Evolutionary conservation across 1,140 invertebrate species (phyloP), one percentile per base, ranked within the genome.

Genomic region (Tetramorium alpestre): DNA sequence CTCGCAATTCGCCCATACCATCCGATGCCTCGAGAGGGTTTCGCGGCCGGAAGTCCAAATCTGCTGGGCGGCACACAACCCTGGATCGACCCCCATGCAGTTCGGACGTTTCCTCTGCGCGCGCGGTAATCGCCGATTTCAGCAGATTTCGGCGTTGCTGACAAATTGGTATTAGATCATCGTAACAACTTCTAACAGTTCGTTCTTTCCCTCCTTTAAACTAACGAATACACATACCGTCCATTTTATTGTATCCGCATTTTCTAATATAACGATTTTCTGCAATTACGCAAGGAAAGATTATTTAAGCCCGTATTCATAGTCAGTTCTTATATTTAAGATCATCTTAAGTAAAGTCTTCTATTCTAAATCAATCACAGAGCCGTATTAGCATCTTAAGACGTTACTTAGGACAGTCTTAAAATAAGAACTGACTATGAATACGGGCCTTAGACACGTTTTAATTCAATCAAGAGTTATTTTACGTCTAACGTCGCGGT

Each of bases 121-220:
- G 62, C 73, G 60, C 33, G 77, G 75, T 90, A 91, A 91, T 91
- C 89, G 89, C 22, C 87, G 90, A 90, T 90, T 91, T 90, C 78
- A 88, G 84, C 87, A 87, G 89, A 90, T 91, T 88, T 91, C 85
- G 44, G 54, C 47, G 73, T 78, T 90, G 87, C 90, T 87, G 90
- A 90, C 89, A 90, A 88, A 91, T 90, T 87, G 87, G 82, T 88
- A 90, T 90, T 90, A 88, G 84, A 90, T 84, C 72, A 64, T 33
- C 70, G 89, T 90, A 87, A 70, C 38, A 78, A 87, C 86, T 88
- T 80, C 54, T 47, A 77, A 64, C 54, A 47, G 76, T 51, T 62
- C 38, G 44, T 38, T 16, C 51, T 54, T 4, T 81, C 54, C 51
- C 70, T 16, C 13, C 13, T 6, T 69, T 49, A 41, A 81, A 51